phyloP scores from a whole-genome alignment of 2,797 vertebrate genomes.

The Sciurus carolinensis region DNA sequence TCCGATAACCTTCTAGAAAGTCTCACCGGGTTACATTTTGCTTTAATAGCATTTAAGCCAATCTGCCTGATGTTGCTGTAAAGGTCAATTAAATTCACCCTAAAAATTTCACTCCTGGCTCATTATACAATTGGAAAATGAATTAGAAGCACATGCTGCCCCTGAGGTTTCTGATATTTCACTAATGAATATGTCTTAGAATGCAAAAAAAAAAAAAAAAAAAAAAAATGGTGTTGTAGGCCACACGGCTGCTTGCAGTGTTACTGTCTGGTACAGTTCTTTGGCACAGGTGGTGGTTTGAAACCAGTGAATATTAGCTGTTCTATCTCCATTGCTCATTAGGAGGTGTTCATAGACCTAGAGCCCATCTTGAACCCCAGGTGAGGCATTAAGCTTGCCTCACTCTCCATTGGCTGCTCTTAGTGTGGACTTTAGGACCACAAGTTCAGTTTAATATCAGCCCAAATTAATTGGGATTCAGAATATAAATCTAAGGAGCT shows the following conservation, averaged over 20 bases:
- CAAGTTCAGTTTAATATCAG: not conserved
- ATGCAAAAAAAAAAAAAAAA: constrained; percentile 52
- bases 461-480: not conserved
- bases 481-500: not conserved
- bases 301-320: not conserved
- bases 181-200: constrained; percentile 89
- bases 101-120: constrained; percentile 91
- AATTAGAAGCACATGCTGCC: constrained; percentile 90
- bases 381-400: not conserved
- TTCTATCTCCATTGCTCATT: not conserved
- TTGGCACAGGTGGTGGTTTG: not conserved
- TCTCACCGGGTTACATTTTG: constrained; percentile 89
- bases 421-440: not conserved
- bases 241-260: not conserved
- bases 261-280: not conserved
- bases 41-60: constrained; percentile 91
- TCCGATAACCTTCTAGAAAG: constrained; percentile 88
- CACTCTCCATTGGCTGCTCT: not conserved
- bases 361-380: not conserved
- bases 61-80: constrained; percentile 91
- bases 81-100: constrained; percentile 94
- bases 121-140: constrained; percentile 92
- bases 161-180: constrained; percentile 91
- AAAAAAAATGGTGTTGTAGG: not conserved
- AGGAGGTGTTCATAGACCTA: not conserved